These are phyloP conservation scores for Erannis defoliaria DNA, from an alignment of 2,888 invertebrate species.

Conservation along the genomic window DNA sequence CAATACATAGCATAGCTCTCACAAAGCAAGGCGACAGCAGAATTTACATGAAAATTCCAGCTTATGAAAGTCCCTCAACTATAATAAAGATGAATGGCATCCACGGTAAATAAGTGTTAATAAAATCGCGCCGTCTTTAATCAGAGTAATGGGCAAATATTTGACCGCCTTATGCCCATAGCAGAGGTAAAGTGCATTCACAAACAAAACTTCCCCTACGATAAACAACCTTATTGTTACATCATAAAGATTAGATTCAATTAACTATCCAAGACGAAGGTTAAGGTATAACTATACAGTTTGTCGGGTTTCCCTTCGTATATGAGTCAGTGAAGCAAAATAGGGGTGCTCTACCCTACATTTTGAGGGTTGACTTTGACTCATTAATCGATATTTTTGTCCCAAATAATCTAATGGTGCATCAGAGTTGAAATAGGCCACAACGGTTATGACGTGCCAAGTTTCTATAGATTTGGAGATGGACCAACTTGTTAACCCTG, in stretches of 20 bases:
- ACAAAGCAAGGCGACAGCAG: not conserved
- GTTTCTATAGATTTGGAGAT: conserved; percentile 39
- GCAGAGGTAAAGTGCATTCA: conserved; percentile 55
- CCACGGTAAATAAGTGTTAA: conserved; percentile 34
- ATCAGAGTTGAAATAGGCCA: conserved; percentile 53
- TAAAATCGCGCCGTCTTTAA: conserved; percentile 58
- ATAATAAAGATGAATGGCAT: conserved; percentile 11
- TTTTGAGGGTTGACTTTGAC: conserved; percentile 65
- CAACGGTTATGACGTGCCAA: conserved; percentile 29
- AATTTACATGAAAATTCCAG: not conserved
- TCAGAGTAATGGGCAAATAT: conserved; percentile 75
- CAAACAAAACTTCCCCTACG: conserved; percentile 36
- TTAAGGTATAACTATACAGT: conserved; percentile 19
- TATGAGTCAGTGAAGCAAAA: conserved; percentile 68
- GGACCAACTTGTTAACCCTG: conserved; percentile 42
- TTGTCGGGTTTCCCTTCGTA: conserved; percentile 43
- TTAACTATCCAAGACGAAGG: conserved; percentile 7
- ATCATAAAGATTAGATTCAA: conserved; percentile 47
- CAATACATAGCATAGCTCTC: not conserved
- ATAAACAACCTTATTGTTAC: conserved; percentile 25
- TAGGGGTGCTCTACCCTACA: conserved; percentile 66
- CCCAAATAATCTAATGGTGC: conserved; percentile 53
- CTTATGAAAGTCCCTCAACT: not conserved
- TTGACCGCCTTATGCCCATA: conserved; percentile 57
- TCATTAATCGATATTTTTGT: conserved; percentile 72